Percentiles rank a stretch among this genome's conserved stretches.
phyloP scores from a whole-genome alignment of 2,113 vertebrate species.

The Cromileptes altivelis region DNA sequence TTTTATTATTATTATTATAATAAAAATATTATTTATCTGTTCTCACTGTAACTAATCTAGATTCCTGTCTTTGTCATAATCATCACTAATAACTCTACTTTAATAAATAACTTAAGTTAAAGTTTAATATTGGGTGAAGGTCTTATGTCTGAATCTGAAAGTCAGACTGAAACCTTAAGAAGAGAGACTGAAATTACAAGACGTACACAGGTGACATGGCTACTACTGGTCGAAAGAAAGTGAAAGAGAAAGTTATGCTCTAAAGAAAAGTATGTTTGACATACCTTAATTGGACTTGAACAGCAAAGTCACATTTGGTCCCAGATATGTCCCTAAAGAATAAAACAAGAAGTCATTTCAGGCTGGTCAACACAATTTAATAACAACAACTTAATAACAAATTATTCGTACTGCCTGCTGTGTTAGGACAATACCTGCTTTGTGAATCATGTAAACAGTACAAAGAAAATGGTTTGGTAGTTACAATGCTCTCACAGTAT shows the following conservation, averaged over 20 bases:
- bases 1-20: no score
- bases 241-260: neutral
- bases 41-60: neutral
- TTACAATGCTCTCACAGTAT: neutral
- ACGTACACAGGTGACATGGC: neutral
- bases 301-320: slow-evolving; percentile 99
- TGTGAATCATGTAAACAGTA: neutral
- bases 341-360: slow-evolving; percentile 31
- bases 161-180: neutral
- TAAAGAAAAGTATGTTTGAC: neutral
- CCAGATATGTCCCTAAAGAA: slow-evolving; percentile 96
- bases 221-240: neutral
- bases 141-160: slow-evolving; percentile 1
- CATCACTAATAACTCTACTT: neutral
- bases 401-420: neutral
- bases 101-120: neutral
- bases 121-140: neutral
- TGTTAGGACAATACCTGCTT: neutral
- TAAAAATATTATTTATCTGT: neutral
- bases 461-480: neutral
- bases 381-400: neutral
- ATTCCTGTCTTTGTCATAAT: neutral
- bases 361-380: neutral
- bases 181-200: neutral
- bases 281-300: slow-evolving; percentile 99